Conservation (phyloP, 2,888 invertebrate species). For the Celastrina argiolus region DNA sequence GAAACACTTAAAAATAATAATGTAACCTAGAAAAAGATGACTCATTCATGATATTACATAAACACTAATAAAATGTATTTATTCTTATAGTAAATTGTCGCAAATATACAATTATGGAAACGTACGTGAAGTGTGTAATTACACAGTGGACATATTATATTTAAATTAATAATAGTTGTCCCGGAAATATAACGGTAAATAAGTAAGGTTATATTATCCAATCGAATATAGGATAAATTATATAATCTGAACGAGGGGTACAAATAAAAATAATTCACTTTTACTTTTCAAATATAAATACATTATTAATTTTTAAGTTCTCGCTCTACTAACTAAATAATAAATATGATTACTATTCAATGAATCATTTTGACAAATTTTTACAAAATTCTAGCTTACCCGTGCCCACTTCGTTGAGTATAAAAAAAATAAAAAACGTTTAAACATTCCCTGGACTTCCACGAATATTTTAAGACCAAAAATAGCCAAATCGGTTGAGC, state of each 20-base stretch:
- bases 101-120: not conserved
- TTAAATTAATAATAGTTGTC: not conserved
- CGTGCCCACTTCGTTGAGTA: too few relatives aligned
- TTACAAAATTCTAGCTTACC: too few relatives aligned
- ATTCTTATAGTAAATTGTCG: not conserved
- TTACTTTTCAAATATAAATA: constrained; percentile 5
- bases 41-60: not conserved
- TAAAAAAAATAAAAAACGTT: too few relatives aligned
- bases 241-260: not conserved
- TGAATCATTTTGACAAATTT: too few relatives aligned
- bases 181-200: not conserved
- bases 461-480: too few relatives aligned
- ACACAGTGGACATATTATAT: not conserved
- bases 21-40: not conserved
- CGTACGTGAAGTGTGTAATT: not conserved
- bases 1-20: not conserved
- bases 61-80: not conserved
- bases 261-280: not conserved
- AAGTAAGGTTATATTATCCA: not conserved
- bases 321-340: constrained; percentile 11
- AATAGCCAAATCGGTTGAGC: too few relatives aligned
- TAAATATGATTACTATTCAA: too few relatives aligned
- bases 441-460: too few relatives aligned
- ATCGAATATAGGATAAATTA: not conserved
- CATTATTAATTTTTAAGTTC: not conserved